phyloP scores from a whole-genome alignment of 2,888 invertebrate species.

The Drosophila borealis region DNA sequence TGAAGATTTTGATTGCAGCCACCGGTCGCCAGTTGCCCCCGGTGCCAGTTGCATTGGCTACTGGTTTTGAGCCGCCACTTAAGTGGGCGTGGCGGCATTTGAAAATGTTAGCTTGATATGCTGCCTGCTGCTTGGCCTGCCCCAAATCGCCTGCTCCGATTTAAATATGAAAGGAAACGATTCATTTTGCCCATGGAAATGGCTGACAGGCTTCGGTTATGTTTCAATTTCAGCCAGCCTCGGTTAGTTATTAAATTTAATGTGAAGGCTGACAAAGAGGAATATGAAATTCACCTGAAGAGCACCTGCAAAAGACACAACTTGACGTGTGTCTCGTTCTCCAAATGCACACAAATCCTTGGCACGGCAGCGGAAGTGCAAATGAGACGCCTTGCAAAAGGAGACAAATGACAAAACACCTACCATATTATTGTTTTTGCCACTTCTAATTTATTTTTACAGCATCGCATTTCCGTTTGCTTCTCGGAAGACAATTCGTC shows the following conservation, averaged over 20 bases:
- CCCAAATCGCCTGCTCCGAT: slow-evolving; percentile 39
- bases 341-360: background rate
- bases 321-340: slow-evolving; percentile 23
- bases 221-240: slow-evolving; percentile 64
- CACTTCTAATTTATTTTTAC: slow-evolving; percentile 61
- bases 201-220: slow-evolving; percentile 56
- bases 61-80: slow-evolving; percentile 66
- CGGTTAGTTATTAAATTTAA: slow-evolving; percentile 30
- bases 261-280: slow-evolving; percentile 1
- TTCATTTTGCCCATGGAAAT: slow-evolving; percentile 65
- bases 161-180: slow-evolving; percentile 72
- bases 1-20: slow-evolving; percentile 57
- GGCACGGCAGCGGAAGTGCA: slow-evolving; percentile 54
- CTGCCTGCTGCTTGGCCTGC: slow-evolving; percentile 17
- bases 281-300: slow-evolving; percentile 16
- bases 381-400: slow-evolving; percentile 60
- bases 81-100: slow-evolving; percentile 68
- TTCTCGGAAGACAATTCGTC: slow-evolving; percentile 40
- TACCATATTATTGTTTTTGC: slow-evolving; percentile 30
- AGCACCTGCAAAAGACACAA: slow-evolving; percentile 23
- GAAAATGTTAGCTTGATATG: slow-evolving; percentile 60
- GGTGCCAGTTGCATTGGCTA: slow-evolving; percentile 59
- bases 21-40: slow-evolving; percentile 33
- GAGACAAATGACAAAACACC: slow-evolving; percentile 48
- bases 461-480: slow-evolving; percentile 61